These are phyloP conservation scores for Apteryx owenii DNA, from an alignment of 2,113 vertebrate genomes.

Conservation along the genomic window DNA sequence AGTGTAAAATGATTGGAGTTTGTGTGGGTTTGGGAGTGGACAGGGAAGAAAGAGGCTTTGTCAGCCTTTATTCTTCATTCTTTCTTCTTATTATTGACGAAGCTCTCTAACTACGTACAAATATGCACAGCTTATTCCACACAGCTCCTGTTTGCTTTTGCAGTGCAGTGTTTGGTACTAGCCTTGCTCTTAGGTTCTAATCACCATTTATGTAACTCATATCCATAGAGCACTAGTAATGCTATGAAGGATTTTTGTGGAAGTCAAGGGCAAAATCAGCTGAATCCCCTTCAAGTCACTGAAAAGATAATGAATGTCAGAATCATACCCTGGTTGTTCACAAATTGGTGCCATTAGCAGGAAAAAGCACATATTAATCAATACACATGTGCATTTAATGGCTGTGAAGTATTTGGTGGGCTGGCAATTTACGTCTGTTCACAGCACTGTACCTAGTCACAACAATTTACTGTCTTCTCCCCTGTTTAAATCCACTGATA, in stretches of 20 bases:
- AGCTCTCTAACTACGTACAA: neutral
- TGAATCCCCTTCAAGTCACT: neutral
- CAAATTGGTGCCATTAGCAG: slow-evolving; percentile 23
- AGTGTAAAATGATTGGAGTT: neutral
- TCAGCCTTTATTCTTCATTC: neutral
- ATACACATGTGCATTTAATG: neutral
- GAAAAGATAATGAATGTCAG: neutral
- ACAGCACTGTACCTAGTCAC: neutral
- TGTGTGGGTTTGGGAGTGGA: neutral
- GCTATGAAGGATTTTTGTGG: neutral
- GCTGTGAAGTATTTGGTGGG: neutral
- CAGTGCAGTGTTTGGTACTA: neutral
- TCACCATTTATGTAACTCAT: neutral
- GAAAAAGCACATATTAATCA: neutral
- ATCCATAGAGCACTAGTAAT: neutral
- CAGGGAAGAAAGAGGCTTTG: neutral
- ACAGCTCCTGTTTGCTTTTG: neutral
- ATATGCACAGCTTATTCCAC: neutral
- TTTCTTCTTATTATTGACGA: neutral
- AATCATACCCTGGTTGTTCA: neutral
- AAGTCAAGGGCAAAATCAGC: slow-evolving; percentile 21
- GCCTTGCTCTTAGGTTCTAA: neutral
- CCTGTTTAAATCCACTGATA: neutral
- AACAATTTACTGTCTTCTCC: neutral
- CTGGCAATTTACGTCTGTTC: slow-evolving; percentile 1